Evolutionary conservation across 2,113 vertebrate species (phyloP), one percentile per base, ranked within the genome.

Genomic region (Oreotragus oreotragus): DNA sequence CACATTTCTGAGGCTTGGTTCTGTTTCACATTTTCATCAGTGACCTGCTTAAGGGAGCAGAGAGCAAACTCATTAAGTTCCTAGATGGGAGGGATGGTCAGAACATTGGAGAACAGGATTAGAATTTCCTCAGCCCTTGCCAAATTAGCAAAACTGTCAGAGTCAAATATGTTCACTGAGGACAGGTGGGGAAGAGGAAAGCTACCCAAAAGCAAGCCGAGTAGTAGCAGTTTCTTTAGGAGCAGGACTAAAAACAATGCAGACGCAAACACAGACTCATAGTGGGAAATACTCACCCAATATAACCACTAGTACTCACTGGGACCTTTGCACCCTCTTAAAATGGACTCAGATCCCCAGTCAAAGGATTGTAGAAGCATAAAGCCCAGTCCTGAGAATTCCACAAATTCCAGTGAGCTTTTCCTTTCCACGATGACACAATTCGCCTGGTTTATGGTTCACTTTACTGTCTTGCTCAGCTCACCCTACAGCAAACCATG

Each of bases 11-110:
- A 96, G 66, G 28, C 55, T 97, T 94, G 92, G 66, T 96, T 96
- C 97, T 95, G 76, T 84, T 97, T 97, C 87, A 97, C 14, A 64
- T 97, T 98, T 98, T 96, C 86, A 93, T 94, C 93, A 90, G 94
- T 92, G 83, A 94, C 93, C 79, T 87, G 90, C 73, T 95, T 97
- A 92, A 93, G 96, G 83, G 91, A 98, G 91, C 90, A 95, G 83
- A 96, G 94, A 98, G 95, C 94, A 93, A 98, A 86, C 89, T 97
- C 93, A 97, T 98, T 97, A 97, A 97, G 84, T 94, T 96, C 93
- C 85, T 95, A 89, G 93, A 96, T 91, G 86, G 73, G 60, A 94
- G 58, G 64, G 92, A 94, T 91, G 93, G 87, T 84, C 94, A 96
- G 91, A 97, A 95, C 80, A 89, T 93, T 90, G 95, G 64, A 55